Conservation (phyloP, 2,113 vertebrate genomes). For the Dolichallabes microphthalmus region DNA sequence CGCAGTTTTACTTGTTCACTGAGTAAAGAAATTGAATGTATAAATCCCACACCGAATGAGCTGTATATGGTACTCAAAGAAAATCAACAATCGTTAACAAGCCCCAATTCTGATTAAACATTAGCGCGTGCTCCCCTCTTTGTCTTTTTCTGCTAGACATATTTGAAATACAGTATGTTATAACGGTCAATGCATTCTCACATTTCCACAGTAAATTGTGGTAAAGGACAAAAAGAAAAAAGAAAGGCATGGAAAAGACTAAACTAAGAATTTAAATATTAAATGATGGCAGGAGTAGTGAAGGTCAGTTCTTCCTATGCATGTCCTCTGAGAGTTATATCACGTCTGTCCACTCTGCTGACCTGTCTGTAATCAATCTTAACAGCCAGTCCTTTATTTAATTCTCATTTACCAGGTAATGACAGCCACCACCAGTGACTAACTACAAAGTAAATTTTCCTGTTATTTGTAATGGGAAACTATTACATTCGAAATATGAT, state of each 20-base stretch:
- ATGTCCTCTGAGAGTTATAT: conserved; percentile 43
- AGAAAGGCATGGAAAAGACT: not conserved
- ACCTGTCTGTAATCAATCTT: conserved; percentile 20
- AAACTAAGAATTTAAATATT: conserved; percentile 40
- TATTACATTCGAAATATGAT: not conserved
- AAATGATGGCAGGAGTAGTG: conserved; percentile 32
- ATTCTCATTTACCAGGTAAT: conserved; percentile 34
- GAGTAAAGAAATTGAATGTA: not conserved
- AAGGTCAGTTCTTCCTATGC: conserved; percentile 45
- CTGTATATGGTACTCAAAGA: not conserved
- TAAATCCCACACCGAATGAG: not conserved
- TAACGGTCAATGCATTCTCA: conserved; percentile 1
- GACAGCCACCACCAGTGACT: conserved; percentile 25
- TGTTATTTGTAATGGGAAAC: not conserved
- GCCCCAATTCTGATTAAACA: conserved; percentile 8
- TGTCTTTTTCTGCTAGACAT: not conserved
- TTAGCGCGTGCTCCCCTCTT: not conserved
- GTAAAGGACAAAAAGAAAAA: not conserved
- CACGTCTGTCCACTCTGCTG: conserved; percentile 45
- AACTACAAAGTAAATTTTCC: not conserved
- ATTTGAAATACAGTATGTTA: conserved; percentile 9
- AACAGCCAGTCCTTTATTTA: conserved; percentile 15
- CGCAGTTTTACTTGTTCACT: not conserved
- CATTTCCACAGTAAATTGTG: conserved; percentile 19
- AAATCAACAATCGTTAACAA: conserved; percentile 5